phyloP scores from a whole-genome alignment of 2,797 vertebrate genomes.

The Sarcoramphus papa region DNA sequence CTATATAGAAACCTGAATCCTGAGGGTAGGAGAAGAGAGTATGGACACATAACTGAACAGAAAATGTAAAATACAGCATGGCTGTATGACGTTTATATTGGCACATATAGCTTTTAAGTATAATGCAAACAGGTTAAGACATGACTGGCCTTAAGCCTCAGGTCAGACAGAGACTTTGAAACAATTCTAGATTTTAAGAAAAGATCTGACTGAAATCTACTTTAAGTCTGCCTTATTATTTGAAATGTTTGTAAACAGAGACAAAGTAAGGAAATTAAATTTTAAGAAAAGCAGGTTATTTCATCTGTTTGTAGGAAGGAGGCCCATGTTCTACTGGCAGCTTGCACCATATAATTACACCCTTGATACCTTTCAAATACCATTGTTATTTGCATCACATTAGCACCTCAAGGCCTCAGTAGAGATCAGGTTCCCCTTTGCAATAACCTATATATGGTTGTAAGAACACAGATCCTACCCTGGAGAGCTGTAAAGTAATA shows the following conservation, averaged over 20 bases:
- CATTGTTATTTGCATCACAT: neutral
- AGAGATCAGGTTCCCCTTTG: neutral
- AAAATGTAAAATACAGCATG: neutral
- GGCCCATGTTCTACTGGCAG: neutral
- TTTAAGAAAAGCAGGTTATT: neutral
- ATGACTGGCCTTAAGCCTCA: neutral
- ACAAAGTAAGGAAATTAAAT: neutral
- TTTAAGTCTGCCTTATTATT: neutral
- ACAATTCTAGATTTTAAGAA: neutral
- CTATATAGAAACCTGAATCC: neutral
- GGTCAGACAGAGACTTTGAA: neutral
- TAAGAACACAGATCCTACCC: neutral
- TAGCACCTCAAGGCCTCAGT: neutral
- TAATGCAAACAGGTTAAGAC: neutral
- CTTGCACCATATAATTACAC: neutral
- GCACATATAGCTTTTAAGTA: fast-evolving
- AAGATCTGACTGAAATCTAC: neutral
- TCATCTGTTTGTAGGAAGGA: neutral
- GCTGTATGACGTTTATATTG: neutral
- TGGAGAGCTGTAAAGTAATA: neutral
- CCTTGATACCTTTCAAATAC: neutral
- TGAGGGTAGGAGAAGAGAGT: neutral
- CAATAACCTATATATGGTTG: neutral
- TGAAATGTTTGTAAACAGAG: neutral
- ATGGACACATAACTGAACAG: neutral